Conservation (phyloP, 2,888 invertebrate species). For the Perizoma flavofasciatum region DNA sequence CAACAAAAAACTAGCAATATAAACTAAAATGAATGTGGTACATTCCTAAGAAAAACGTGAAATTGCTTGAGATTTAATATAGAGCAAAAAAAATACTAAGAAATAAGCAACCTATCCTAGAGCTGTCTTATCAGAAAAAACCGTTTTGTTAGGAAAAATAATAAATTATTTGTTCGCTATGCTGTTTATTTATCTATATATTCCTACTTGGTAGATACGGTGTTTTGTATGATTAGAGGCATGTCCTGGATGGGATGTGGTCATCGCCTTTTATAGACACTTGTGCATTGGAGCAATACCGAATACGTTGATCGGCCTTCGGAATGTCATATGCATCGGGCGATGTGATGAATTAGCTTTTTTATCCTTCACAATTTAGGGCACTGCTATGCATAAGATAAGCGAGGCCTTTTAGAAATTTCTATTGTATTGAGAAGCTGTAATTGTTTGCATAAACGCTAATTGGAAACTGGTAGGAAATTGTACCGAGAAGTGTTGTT, state of each 20-base stretch:
- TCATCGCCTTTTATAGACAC: slow-evolving; percentile 34
- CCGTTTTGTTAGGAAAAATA: too few relatives aligned
- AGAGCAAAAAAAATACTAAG: too few relatives aligned
- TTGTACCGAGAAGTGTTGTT: slow-evolving; percentile 14
- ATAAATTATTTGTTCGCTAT: too few relatives aligned
- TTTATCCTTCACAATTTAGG: slow-evolving; percentile 29
- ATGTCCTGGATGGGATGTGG: slow-evolving; percentile 35
- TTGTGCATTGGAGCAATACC: slow-evolving; percentile 34
- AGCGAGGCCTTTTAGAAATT: slow-evolving; percentile 26
- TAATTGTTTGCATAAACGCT: slow-evolving; percentile 17
- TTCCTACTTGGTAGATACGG: too few relatives aligned
- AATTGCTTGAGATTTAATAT: too few relatives aligned
- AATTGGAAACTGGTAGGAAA: slow-evolving; percentile 5
- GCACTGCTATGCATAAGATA: slow-evolving; percentile 31
- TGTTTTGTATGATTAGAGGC: slow-evolving; percentile 26
- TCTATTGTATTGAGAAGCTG: slow-evolving; percentile 19
- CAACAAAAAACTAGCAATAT: too few relatives aligned
- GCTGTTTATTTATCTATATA: too few relatives aligned
- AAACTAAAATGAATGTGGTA: too few relatives aligned
- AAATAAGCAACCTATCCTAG: too few relatives aligned
- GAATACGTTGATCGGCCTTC: slow-evolving; percentile 35
- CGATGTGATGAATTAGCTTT: slow-evolving; percentile 34
- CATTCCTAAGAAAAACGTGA: too few relatives aligned
- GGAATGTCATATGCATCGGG: slow-evolving; percentile 35
- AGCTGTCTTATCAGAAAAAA: too few relatives aligned